Conservation (phyloP, 1,140 invertebrate species). For the Helicoverpa zea region DNA sequence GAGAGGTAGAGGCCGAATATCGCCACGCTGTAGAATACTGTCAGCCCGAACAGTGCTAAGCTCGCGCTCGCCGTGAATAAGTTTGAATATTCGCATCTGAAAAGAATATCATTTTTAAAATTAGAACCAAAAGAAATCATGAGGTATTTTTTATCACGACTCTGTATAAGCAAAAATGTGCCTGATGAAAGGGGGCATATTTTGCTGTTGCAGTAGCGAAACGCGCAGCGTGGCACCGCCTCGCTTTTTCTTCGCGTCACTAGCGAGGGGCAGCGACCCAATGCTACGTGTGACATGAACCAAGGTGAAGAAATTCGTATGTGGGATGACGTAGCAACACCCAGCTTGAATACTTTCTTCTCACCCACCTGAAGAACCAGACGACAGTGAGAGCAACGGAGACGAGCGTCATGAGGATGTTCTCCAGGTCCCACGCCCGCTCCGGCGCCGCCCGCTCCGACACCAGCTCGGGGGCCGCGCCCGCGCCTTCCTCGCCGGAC, state of each 20-base stretch:
- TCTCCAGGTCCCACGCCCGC: slow-evolving; percentile 80
- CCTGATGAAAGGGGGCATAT: too few species aligned
- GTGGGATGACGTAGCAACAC: too few species aligned
- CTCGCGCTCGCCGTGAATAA: slow-evolving; percentile 83
- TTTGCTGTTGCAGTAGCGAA: too few species aligned
- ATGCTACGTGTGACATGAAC: too few species aligned
- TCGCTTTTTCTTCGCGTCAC: too few species aligned
- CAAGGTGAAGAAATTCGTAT: too few species aligned
- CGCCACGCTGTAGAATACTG: slow-evolving; percentile 82
- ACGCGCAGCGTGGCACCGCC: too few species aligned
- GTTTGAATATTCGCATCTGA: slow-evolving; percentile 83
- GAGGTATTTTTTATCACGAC: too few species aligned
- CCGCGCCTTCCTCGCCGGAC: slow-evolving; percentile 14
- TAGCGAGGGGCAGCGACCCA: too few species aligned
- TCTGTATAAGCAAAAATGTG: too few species aligned
- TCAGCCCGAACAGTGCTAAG: slow-evolving; percentile 79
- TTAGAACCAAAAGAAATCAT: too few species aligned
- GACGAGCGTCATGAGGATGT: slow-evolving; percentile 81
- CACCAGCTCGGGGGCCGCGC: slow-evolving; percentile 59
- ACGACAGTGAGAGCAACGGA: slow-evolving; percentile 79
- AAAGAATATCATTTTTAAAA: slow-evolving; percentile 34
- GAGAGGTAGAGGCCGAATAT: slow-evolving; percentile 82
- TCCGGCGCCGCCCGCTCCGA: slow-evolving; percentile 63
- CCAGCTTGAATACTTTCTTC: too few species aligned
- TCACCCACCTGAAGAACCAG: slow-evolving; percentile 79